Evolutionary conservation across 2,888 invertebrate genomes (phyloP).

Genomic region (Altica lythri): DNA sequence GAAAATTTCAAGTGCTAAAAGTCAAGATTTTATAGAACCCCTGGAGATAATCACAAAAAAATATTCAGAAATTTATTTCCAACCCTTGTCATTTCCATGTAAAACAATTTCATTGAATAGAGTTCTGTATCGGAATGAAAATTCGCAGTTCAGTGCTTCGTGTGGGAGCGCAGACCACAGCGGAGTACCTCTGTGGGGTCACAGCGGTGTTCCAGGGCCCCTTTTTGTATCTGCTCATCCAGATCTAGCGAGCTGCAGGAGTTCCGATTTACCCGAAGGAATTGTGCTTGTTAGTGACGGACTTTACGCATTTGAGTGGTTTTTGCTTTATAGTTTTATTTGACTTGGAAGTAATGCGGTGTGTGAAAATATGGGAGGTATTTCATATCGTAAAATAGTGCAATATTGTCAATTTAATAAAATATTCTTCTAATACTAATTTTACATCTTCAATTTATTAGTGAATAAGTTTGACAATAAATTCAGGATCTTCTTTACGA

Average conservation of each 20-base stretch:
- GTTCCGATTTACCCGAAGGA: conserved; percentile 24
- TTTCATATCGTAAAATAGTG: neutral
- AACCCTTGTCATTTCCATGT: conserved; percentile 9
- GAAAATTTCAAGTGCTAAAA: too few species aligned
- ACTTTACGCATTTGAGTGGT: conserved; percentile 20
- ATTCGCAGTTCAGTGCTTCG: conserved; percentile 47
- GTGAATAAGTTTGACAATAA: too few species aligned
- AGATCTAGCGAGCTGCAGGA: conserved; percentile 23
- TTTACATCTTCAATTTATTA: conserved; percentile 1
- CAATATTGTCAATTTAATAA: neutral
- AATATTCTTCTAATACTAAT: neutral
- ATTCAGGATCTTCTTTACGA: too few species aligned
- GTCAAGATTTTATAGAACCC: conserved; percentile 5
- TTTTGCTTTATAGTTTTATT: conserved; percentile 12
- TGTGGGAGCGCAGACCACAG: conserved; percentile 50
- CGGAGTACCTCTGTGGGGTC: conserved; percentile 38
- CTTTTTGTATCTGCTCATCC: conserved; percentile 42
- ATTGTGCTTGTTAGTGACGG: conserved; percentile 24
- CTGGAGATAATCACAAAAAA: conserved; percentile 4
- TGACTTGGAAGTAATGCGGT: conserved; percentile 31
- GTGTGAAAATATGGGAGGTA: conserved; percentile 31
- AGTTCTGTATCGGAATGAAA: conserved; percentile 42
- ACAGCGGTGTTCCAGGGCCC: conserved; percentile 31
- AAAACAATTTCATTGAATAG: conserved; percentile 9
- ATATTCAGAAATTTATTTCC: neutral